Evolutionary conservation across 2,888 invertebrate species (phyloP).

Genomic region (Rhaphigaster nebulosa): DNA sequence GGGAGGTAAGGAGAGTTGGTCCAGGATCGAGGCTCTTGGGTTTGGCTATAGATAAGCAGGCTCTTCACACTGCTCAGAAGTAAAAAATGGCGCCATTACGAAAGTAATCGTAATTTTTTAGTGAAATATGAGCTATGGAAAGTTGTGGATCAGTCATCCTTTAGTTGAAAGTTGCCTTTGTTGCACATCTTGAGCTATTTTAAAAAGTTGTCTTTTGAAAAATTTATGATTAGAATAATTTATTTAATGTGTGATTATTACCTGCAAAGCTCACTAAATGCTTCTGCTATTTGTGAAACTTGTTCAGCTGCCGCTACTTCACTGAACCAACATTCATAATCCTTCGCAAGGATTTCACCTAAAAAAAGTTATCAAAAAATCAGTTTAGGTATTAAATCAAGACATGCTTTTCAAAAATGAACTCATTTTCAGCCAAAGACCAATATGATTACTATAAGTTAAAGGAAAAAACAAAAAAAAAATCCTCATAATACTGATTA

Average conservation of each 20-base stretch:
- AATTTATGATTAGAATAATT: not conserved
- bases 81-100: too few species aligned
- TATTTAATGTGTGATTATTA: not conserved
- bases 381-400: not conserved
- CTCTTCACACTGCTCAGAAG: too few species aligned
- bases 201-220: not conserved
- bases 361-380: constrained; percentile 55
- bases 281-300: constrained; percentile 83
- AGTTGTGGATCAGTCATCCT: too few species aligned
- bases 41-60: too few species aligned
- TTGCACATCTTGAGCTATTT: not conserved
- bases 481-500: not conserved
- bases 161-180: not conserved
- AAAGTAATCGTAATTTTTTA: too few species aligned
- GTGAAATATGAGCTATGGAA: too few species aligned
- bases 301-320: constrained; percentile 93
- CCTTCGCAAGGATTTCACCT: constrained; percentile 85
- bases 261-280: constrained; percentile 85
- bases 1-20: too few species aligned
- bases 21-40: too few species aligned
- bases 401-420: too few species aligned
- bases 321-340: constrained; percentile 88
- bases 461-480: not conserved
- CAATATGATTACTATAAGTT: not conserved
- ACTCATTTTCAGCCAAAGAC: too few species aligned